These are phyloP conservation scores for Cyclura pinguis DNA, from an alignment of 2,797 vertebrate genomes.

Conservation along the genomic window DNA sequence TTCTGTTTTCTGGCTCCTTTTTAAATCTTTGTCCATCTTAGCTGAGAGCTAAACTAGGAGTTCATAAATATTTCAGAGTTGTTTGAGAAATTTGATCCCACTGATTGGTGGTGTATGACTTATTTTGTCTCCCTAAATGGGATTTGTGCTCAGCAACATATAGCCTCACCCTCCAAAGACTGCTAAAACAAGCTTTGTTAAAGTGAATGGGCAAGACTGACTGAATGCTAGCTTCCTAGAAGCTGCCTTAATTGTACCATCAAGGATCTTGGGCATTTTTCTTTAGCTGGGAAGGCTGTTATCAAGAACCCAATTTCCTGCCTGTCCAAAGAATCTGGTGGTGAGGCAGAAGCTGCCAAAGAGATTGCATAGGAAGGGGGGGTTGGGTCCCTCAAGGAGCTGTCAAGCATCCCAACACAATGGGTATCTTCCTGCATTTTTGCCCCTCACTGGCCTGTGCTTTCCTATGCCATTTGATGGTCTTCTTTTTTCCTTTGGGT, in stretches of 20 bases:
- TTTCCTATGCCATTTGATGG: background rate
- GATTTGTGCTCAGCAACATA: background rate
- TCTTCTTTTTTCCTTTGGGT: background rate
- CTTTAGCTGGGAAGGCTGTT: background rate
- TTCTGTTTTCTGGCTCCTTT: background rate
- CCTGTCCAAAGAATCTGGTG: background rate
- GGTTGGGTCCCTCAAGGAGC: too few species aligned
- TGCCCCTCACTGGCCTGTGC: background rate
- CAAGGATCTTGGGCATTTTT: background rate
- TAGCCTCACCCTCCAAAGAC: background rate
- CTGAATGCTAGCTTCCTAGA: background rate
- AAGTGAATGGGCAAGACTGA: background rate
- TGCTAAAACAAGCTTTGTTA: background rate
- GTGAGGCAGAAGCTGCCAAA: too few species aligned
- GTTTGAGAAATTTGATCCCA: background rate
- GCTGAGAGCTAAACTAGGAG: background rate
- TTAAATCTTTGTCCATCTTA: background rate
- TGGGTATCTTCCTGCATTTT: too few species aligned
- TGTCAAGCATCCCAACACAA: too few species aligned
- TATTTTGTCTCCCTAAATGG: background rate
- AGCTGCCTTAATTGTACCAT: background rate
- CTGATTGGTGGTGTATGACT: too few species aligned
- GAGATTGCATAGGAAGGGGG: too few species aligned
- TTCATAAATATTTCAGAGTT: constrained; percentile 30
- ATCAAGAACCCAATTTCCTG: background rate